Conservation (phyloP, 2,888 invertebrate genomes). For the Luperina testacea region DNA sequence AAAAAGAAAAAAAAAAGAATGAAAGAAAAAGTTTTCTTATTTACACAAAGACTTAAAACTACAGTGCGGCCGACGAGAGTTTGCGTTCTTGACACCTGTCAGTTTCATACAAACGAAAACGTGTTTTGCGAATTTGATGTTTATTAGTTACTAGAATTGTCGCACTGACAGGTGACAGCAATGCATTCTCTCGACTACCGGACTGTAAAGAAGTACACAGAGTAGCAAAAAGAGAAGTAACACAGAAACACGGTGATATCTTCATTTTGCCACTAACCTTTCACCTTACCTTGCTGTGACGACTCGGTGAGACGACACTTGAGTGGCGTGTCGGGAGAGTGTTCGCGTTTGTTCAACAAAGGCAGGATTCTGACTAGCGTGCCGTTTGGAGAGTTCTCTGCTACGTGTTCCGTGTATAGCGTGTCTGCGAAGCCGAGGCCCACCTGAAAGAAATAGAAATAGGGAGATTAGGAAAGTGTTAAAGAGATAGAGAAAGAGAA, state of each 20-base stretch:
- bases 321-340: constrained; percentile 92
- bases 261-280: constrained; percentile 45
- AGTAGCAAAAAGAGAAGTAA: constrained; percentile 25
- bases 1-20: too few relatives aligned
- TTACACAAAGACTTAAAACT: too few relatives aligned
- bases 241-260: constrained; percentile 20
- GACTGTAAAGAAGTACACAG: not conserved
- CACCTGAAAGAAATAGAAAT: constrained; percentile 82
- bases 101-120: too few relatives aligned
- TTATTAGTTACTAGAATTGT: too few relatives aligned
- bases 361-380: constrained; percentile 93
- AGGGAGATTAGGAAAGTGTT: not conserved
- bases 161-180: too few relatives aligned
- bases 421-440: constrained; percentile 97
- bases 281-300: constrained; percentile 92
- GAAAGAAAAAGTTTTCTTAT: too few relatives aligned
- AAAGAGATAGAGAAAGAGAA: not conserved
- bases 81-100: too few relatives aligned
- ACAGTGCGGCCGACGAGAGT: too few relatives aligned
- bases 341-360: constrained; percentile 93
- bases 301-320: constrained; percentile 95
- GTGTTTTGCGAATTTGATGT: too few relatives aligned
- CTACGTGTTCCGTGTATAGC: constrained; percentile 94
- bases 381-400: constrained; percentile 93
- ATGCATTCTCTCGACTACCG: too few relatives aligned